A percentile compares a stretch with the other conserved stretches of the same genome.
Conservation (phyloP, 2,888 invertebrate species). For the Oscheius sp. region DNA sequence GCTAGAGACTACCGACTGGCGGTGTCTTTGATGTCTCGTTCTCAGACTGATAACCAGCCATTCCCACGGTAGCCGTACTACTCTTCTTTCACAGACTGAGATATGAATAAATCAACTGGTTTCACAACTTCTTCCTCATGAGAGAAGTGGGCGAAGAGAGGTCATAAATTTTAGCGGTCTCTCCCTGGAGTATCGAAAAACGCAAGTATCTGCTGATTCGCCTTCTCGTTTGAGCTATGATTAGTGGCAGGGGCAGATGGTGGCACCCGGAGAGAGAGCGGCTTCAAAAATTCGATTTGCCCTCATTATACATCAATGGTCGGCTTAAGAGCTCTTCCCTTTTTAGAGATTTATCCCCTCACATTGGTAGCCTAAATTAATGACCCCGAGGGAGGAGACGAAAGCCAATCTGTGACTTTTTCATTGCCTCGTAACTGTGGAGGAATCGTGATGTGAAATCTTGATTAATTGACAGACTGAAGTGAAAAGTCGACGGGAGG, state of each 20-base stretch:
- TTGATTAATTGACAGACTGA: neutral
- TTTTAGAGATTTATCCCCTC: neutral
- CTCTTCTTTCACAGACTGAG: neutral
- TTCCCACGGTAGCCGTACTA: neutral
- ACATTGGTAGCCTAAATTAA: neutral
- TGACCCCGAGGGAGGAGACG: neutral
- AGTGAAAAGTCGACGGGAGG: constrained; percentile 20
- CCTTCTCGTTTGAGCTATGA: constrained; percentile 13
- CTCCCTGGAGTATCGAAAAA: constrained; percentile 1
- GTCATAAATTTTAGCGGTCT: constrained; percentile 6
- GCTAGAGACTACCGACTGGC: neutral
- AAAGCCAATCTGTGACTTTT: neutral
- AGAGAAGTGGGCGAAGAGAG: neutral
- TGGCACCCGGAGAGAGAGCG: constrained; percentile 17
- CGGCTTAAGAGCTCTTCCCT: neutral
- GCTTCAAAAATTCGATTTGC: constrained; percentile 15
- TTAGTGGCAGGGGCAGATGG: constrained; percentile 17
- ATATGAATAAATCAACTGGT: neutral
- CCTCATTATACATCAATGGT: constrained; percentile 9
- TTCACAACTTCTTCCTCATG: neutral
- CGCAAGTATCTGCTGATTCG: neutral
- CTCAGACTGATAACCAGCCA: constrained; percentile 3
- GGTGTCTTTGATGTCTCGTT: constrained; percentile 2
- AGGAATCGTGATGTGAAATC: neutral
- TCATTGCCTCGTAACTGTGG: neutral